Evolutionary conservation across 2,888 invertebrate species (phyloP).

Genomic region (Coremacera marginata): DNA sequence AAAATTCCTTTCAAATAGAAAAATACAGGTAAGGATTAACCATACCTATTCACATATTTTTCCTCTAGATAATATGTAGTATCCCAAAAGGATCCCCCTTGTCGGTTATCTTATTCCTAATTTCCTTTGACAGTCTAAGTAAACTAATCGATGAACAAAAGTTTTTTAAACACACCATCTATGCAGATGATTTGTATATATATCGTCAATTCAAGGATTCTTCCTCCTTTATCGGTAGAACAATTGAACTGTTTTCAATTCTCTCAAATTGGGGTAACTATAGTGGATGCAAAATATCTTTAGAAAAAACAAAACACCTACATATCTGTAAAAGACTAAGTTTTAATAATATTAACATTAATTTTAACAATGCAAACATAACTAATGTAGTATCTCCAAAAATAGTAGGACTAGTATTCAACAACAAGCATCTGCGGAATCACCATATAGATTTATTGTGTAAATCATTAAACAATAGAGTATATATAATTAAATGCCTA

Average conservation of each 20-base stretch:
- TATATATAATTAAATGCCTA: neutral
- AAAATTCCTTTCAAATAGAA: slow-evolving; percentile 2
- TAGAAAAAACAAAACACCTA: neutral
- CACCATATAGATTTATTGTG: neutral
- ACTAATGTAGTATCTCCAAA: neutral
- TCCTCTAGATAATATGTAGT: neutral
- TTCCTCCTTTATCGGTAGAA: neutral
- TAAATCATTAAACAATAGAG: neutral
- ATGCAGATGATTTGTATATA: slow-evolving; percentile 18
- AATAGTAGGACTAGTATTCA: neutral
- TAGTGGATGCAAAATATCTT: neutral
- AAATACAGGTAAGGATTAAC: neutral
- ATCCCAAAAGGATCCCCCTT: slow-evolving; percentile 13
- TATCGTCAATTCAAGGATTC: neutral
- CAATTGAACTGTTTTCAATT: neutral
- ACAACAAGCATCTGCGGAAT: neutral
- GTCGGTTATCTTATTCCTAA: slow-evolving; percentile 14
- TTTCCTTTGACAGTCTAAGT: slow-evolving; percentile 18
- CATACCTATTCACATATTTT: neutral
- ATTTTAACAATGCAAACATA: neutral
- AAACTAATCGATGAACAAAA: slow-evolving; percentile 4
- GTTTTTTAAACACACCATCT: slow-evolving; percentile 17
- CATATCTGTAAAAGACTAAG: neutral
- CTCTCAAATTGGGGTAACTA: neutral
- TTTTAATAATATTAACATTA: no score